Evolutionary conservation across 2,888 invertebrate species (phyloP), one percentile per base, ranked within the genome.

Genomic region (Onchidella celtica): DNA sequence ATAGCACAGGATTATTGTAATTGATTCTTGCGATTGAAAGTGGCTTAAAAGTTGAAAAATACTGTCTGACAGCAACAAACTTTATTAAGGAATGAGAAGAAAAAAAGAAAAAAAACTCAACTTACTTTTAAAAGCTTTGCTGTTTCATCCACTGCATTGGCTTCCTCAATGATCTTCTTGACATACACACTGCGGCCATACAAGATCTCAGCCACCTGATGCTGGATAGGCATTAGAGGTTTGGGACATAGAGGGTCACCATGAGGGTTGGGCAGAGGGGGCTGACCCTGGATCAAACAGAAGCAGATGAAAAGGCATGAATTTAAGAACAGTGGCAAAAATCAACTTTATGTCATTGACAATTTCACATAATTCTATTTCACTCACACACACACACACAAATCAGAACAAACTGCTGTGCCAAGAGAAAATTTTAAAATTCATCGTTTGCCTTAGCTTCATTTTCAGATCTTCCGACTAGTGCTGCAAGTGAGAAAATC

Each of bases 151-250:
- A 97, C 96, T 65, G 96, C 96, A 93, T 97, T 97, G 68, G 97
- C 97, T 92, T 99, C 98, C 93, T 98, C 98, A 24, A 98, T 97
- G 65, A 99, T 94, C 93, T 98, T 98, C 93, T 99, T 99, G 91
- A 98, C 96, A 92, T 92, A 92, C 72, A 96, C 96, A 88, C 96
- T 96, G 91, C 96, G 95, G 88, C 95, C 96, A 92, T 97, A 97
- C 79, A 98, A 95, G 88, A 97, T 95, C 87, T 97, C 97, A 57
- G 96, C 95, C 83, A 97, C 97, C 90, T 96, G 95, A 6, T 95
- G 94, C 85, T 96, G 96, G 87, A 97, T 95, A 3, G 95, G 95
- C 95, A 96, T 95, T 79, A 94, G 95, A 93, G 94, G 96, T 93
- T 94, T 88, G 34, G 84, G 77, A 72, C 88, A 84, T 32, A 86